phyloP scores from a whole-genome alignment of 2,113 vertebrate species.

The Peromyscus maniculatus region DNA sequence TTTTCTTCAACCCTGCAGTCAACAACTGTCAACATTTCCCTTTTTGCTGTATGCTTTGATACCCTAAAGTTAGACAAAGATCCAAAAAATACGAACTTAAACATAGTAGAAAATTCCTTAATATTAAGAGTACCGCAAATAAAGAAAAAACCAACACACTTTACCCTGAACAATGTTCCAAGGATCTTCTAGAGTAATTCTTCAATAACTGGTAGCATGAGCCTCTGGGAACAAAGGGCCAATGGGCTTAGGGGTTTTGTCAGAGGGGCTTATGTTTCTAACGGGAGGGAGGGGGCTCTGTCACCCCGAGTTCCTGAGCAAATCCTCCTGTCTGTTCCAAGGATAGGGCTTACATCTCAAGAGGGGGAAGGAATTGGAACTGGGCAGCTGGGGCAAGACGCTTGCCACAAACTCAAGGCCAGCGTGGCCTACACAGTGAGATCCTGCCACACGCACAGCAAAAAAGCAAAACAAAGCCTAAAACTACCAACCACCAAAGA shows the following conservation, averaged over 20 bases:
- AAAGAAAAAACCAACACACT: not conserved
- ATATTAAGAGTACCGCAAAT: not conserved
- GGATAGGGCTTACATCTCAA: not conserved
- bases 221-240: not conserved
- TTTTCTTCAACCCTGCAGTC: not conserved
- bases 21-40: not conserved
- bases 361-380: too few species aligned
- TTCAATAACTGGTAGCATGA: not conserved
- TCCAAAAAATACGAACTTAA: not conserved
- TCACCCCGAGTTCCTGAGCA: not conserved
- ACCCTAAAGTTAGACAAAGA: not conserved
- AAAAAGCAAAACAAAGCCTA: not conserved
- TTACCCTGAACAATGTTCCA: not conserved
- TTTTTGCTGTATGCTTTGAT: not conserved
- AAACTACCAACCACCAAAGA: not conserved
- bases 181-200: not conserved
- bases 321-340: not conserved
- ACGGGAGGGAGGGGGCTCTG: not conserved
- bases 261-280: rapidly evolving
- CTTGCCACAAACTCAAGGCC: not conserved
- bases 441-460: not conserved
- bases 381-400: not conserved
- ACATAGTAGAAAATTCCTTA: not conserved
- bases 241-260: not conserved
- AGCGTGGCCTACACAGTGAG: not conserved